These are phyloP conservation scores for Notiomystis cincta DNA, from an alignment of 2,113 vertebrate genomes.

Conservation along the genomic window DNA sequence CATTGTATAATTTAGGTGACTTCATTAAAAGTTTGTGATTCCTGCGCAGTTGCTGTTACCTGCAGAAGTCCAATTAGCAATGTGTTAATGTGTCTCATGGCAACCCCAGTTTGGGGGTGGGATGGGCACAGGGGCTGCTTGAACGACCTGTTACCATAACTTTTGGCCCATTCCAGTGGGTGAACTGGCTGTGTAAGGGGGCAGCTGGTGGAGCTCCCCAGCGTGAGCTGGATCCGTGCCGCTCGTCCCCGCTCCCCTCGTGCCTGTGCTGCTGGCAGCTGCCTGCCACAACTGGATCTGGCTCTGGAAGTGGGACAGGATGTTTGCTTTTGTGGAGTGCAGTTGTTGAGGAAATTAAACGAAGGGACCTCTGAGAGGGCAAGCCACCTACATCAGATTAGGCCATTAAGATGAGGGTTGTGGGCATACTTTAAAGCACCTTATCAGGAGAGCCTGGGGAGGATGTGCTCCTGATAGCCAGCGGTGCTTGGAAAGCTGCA, in stretches of 20 bases:
- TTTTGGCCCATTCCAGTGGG: neutral
- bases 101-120: rapidly evolving
- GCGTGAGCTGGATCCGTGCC: rapidly evolving
- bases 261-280: neutral
- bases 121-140: neutral
- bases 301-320: neutral
- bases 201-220: rapidly evolving
- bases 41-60: neutral
- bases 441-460: neutral
- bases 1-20: neutral
- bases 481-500: rapidly evolving
- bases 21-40: neutral
- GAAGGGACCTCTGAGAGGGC: neutral
- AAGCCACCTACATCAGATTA: neutral
- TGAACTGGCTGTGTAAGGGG: rapidly evolving
- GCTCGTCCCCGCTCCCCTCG: rapidly evolving
- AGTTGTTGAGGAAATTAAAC: constrained; percentile 1
- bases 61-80: rapidly evolving
- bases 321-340: constrained; percentile 57
- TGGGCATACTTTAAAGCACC: neutral
- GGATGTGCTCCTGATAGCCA: neutral
- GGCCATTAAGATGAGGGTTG: neutral
- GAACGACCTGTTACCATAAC: rapidly evolving
- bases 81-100: rapidly evolving
- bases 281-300: neutral